Percentiles rank a stretch among this genome's conserved stretches.
phyloP scores from a whole-genome alignment of 2,113 vertebrate genomes.

The Thamnaconus septentrionalis region DNA sequence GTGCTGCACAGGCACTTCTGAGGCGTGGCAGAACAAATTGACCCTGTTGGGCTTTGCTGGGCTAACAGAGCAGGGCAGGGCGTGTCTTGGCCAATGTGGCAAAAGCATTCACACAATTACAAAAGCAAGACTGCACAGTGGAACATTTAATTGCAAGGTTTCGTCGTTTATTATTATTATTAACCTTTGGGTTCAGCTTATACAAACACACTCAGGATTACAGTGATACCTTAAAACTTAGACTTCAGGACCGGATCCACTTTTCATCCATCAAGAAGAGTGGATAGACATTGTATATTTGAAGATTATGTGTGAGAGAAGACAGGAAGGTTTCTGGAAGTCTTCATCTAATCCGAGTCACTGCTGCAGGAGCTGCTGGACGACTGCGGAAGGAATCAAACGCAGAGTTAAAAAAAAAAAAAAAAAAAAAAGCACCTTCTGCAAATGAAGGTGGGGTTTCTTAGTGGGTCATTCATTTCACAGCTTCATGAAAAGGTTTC shows the following conservation, averaged over 20 bases:
- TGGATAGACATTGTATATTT: not conserved
- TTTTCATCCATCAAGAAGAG: too few relatives aligned
- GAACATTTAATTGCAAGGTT: too few relatives aligned
- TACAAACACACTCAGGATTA: too few relatives aligned
- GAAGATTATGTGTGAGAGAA: not conserved
- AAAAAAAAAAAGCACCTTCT: not conserved
- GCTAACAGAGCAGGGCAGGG: not conserved
- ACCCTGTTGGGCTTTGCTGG: not conserved
- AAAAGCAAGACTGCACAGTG: too few relatives aligned
- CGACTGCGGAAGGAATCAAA: constrained; percentile 25
- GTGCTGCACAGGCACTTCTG: not conserved
- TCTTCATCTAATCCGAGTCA: constrained; percentile 52
- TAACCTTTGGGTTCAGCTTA: too few relatives aligned
- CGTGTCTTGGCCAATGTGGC: too few relatives aligned
- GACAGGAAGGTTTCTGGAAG: not conserved
- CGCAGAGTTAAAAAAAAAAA: not conserved
- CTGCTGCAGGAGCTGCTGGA: constrained; percentile 59
- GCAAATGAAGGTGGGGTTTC: not conserved
- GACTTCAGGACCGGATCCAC: too few relatives aligned
- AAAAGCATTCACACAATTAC: too few relatives aligned
- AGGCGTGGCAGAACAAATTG: not conserved
- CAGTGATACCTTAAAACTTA: too few relatives aligned
- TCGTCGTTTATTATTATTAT: too few relatives aligned
- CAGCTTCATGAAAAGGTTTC: too few relatives aligned
- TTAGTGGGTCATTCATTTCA: too few relatives aligned